Percentiles rank a stretch among this genome's conserved stretches.
phyloP scores from a whole-genome alignment of 2,797 vertebrate genomes.

The Pangasius mekongensis region DNA sequence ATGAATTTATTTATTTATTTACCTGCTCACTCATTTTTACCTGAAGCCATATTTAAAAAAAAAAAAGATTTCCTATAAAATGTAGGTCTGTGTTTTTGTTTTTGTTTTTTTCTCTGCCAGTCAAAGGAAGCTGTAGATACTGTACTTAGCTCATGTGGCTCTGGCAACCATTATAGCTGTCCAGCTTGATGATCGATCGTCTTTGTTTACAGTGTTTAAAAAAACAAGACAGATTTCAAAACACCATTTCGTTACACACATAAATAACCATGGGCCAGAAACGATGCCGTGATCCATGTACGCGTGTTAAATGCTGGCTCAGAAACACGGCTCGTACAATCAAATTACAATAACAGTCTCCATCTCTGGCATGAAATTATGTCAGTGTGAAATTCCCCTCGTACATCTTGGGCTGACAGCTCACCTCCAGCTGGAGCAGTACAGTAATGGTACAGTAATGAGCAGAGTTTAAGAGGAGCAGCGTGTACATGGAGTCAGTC shows the following conservation, averaged over 20 bases:
- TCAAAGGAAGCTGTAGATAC: conserved; percentile 53
- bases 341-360: conserved; percentile 81
- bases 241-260: conserved; percentile 73
- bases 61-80: neutral
- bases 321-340: conserved; percentile 73
- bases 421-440: conserved; percentile 77
- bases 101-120: neutral
- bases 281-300: conserved; percentile 66
- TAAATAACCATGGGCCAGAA: conserved; percentile 75
- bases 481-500: neutral
- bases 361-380: conserved; percentile 83
- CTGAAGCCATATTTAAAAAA: neutral
- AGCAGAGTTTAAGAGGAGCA: conserved; percentile 3
- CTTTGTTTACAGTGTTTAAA: conserved; percentile 83
- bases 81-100: neutral
- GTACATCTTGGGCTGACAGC: conserved; percentile 82
- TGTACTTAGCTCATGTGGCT: conserved; percentile 56
- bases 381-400: conserved; percentile 72
- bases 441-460: conserved; percentile 32
- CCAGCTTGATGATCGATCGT: conserved; percentile 79
- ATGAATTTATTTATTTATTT: neutral
- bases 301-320: conserved; percentile 70
- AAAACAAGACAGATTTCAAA: conserved; percentile 77
- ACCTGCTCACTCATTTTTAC: neutral
- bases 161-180: conserved; percentile 80